Evolutionary conservation across 2,113 vertebrate species (phyloP).

Genomic region (Thryonomys swinderianus): DNA sequence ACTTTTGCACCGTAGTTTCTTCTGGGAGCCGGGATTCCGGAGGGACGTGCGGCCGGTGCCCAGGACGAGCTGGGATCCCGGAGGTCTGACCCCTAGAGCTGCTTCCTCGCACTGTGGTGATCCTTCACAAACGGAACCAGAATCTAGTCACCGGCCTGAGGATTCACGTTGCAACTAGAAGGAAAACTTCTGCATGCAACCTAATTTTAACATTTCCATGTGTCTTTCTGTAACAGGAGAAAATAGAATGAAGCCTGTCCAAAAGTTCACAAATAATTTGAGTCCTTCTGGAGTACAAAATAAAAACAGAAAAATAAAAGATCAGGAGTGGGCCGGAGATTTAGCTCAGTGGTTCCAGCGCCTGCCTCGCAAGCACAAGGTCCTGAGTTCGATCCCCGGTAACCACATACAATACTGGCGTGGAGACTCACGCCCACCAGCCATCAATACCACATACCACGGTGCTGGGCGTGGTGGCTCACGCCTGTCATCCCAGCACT

Average conservation of each 20-base stretch:
- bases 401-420: too few relatives aligned
- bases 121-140: not conserved
- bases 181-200: not conserved
- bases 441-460: too few relatives aligned
- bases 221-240: not conserved
- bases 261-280: not conserved
- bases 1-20: not conserved
- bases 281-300: not conserved
- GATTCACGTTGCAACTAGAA: not conserved
- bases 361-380: too few relatives aligned
- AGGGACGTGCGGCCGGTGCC: too few relatives aligned
- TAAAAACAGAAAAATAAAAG: not conserved
- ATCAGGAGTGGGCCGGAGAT: too few relatives aligned
- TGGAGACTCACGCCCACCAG: too few relatives aligned
- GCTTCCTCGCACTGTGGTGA: not conserved
- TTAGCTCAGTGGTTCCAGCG: too few relatives aligned
- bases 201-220: not conserved
- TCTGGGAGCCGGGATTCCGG: not conserved
- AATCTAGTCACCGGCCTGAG: not conserved
- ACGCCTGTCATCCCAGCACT: too few relatives aligned
- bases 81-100: not conserved
- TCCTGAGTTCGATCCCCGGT: too few relatives aligned
- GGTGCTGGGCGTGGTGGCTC: too few relatives aligned
- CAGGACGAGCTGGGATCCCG: not conserved
- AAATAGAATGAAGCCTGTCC: not conserved